These are phyloP conservation scores for Fukomys damarensis DNA, from an alignment of 2,113 vertebrate species.

Conservation along the genomic window DNA sequence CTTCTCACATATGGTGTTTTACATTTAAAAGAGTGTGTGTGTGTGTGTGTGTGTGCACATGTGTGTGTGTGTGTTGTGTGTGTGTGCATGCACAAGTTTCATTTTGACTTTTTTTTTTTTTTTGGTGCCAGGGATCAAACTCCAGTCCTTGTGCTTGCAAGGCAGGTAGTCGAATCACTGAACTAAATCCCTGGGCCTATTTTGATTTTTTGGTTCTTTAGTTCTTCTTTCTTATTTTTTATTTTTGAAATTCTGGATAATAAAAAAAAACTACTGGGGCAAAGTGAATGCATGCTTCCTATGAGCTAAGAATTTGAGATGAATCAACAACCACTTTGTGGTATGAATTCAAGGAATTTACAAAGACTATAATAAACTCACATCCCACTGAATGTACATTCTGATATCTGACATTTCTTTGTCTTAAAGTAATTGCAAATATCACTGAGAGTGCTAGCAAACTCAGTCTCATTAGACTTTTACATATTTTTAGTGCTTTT, in stretches of 20 bases:
- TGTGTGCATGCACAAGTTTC: neutral
- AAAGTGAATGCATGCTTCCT: neutral
- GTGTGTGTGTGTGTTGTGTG: neutral
- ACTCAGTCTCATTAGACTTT: constrained; percentile 54
- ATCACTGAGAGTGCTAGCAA: constrained; percentile 38
- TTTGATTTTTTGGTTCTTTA: neutral
- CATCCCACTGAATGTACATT: constrained; percentile 67
- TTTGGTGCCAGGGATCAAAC: no score
- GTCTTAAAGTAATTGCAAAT: constrained; percentile 62
- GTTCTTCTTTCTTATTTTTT: neutral
- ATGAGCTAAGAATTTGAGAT: neutral
- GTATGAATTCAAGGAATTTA: constrained; percentile 29
- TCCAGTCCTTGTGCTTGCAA: no score
- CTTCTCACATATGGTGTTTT: neutral
- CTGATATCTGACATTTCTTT: constrained; percentile 54
- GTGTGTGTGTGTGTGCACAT: neutral
- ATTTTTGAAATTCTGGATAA: neutral
- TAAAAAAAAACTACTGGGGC: neutral
- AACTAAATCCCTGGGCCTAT: no score
- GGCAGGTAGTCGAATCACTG: no score
- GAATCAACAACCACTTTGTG: neutral
- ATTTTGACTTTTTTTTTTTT: no score
- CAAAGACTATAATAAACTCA: neutral
- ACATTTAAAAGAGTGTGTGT: neutral
- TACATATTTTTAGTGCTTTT: constrained; percentile 38